Conservation (phyloP, 2,888 invertebrate genomes). For the Periphyllus acericola region DNA sequence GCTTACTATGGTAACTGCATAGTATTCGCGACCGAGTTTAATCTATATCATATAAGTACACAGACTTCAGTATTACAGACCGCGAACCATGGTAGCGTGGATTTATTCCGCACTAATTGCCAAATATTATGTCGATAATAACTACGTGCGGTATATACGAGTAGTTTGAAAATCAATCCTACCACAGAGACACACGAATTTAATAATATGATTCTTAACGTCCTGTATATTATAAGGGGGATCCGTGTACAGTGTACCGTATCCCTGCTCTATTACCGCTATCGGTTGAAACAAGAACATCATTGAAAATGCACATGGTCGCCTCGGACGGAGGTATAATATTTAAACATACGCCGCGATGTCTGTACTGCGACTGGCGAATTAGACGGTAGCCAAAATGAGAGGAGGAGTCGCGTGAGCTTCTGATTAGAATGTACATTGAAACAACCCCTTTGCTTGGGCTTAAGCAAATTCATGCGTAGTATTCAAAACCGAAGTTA, state of each 20-base stretch:
- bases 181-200: background rate
- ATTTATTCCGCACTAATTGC: too few species aligned
- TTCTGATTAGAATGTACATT: conserved; percentile 3
- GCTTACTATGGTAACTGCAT: too few species aligned
- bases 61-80: background rate
- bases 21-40: background rate
- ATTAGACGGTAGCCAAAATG: background rate
- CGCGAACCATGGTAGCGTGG: too few species aligned
- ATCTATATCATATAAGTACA: background rate
- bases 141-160: too few species aligned
- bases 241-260: background rate
- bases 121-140: too few species aligned
- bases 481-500: conserved; percentile 28
- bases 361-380: background rate
- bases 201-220: background rate
- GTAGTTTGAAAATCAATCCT: background rate
- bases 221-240: background rate
- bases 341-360: background rate
- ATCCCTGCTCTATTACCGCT: background rate
- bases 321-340: background rate
- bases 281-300: background rate
- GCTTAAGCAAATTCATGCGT: background rate
- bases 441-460: background rate
- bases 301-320: background rate
- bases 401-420: background rate